phyloP scores from a whole-genome alignment of 1,140 invertebrate genomes.

The Bombus pascuorum region DNA sequence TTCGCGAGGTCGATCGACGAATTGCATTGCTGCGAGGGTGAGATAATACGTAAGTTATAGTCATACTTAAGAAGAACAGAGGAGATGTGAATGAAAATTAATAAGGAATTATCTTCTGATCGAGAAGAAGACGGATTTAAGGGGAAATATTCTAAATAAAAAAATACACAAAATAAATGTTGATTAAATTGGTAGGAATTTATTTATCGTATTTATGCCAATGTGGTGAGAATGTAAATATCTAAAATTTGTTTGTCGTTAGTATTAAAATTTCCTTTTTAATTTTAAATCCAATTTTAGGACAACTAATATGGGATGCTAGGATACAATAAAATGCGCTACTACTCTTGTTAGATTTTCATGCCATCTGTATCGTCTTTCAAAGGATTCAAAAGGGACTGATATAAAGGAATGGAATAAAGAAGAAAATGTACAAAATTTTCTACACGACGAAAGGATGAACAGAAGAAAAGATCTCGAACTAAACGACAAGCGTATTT shows the following conservation, averaged over 20 bases:
- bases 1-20: conserved; percentile 7
- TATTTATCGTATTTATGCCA: too few species aligned
- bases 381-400: too few species aligned
- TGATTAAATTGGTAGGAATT: too few species aligned
- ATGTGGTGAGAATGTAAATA: too few species aligned
- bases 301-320: background rate
- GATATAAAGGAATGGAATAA: background rate
- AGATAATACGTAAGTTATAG: background rate
- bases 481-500: background rate
- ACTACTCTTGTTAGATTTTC: background rate
- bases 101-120: background rate
- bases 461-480: too few species aligned
- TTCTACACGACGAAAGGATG: background rate
- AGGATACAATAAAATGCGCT: background rate
- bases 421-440: background rate
- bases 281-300: background rate
- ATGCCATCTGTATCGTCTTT: too few species aligned
- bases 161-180: background rate
- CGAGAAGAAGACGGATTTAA: background rate
- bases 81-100: background rate
- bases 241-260: background rate
- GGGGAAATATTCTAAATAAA: background rate
- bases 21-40: background rate
- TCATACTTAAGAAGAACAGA: too few species aligned
- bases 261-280: background rate